These are phyloP conservation scores for Anarsia innoxiella DNA, from an alignment of 2,888 invertebrate genomes.

Conservation along the genomic window DNA sequence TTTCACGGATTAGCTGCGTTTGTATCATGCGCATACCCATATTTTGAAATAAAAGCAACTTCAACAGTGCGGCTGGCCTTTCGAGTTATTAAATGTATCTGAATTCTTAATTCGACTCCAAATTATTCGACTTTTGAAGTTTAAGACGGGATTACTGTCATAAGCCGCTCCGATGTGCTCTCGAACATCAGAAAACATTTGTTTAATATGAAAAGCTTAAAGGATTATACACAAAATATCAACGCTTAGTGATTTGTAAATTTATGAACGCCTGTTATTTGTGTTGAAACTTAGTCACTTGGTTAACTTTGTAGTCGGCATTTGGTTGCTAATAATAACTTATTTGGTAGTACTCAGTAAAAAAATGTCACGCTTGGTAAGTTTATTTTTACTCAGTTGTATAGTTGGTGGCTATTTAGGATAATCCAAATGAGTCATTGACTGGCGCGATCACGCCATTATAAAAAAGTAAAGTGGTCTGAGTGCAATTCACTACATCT, in stretches of 20 bases:
- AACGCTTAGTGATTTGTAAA: constrained; percentile 35
- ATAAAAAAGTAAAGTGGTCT: constrained; percentile 43
- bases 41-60: not conserved
- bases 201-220: constrained; percentile 51
- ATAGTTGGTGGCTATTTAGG: too few relatives aligned
- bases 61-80: constrained; percentile 23
- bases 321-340: constrained; percentile 13
- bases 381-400: constrained; percentile 11
- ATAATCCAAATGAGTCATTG: constrained; percentile 11
- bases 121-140: constrained; percentile 61
- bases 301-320: constrained; percentile 17
- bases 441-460: constrained; percentile 16
- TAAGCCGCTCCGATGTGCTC: constrained; percentile 43
- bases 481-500: too few relatives aligned
- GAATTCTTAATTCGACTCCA: constrained; percentile 58
- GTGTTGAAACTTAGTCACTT: constrained; percentile 19
- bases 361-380: constrained; percentile 7
- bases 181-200: constrained; percentile 58
- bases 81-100: constrained; percentile 50
- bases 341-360: constrained; percentile 10
- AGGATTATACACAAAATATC: constrained; percentile 39
- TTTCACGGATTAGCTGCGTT: not conserved
- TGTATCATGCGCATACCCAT: not conserved
- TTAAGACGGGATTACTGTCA: constrained; percentile 68
- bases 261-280: constrained; percentile 19